Conservation (phyloP, 1,140 invertebrate genomes). For the Caenorhabditis tropicalis region DNA sequence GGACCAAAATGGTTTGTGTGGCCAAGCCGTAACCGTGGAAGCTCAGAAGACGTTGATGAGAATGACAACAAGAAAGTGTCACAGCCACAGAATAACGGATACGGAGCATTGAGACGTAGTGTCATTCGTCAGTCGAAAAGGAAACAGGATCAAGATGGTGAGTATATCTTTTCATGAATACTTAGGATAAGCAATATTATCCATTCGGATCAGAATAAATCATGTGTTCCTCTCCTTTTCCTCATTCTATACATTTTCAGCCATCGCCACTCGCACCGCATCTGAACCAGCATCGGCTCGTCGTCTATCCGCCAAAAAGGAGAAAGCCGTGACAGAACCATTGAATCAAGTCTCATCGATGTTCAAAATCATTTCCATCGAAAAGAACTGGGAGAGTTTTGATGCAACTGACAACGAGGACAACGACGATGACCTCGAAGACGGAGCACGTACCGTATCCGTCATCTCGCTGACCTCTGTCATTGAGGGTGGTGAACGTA, state of each 20-base stretch:
- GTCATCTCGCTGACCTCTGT: conserved; percentile 12
- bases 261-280: conserved; percentile 32
- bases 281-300: conserved; percentile 52
- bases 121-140: conserved; percentile 42
- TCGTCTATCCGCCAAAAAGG: conserved; percentile 50
- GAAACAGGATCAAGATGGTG: conserved; percentile 39
- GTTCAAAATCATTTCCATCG: conserved; percentile 57
- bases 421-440: conserved; percentile 32
- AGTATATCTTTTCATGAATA: not conserved
- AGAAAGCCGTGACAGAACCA: conserved; percentile 48
- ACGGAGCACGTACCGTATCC: conserved; percentile 8
- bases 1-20: conserved; percentile 56
- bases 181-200: too few species aligned
- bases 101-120: conserved; percentile 46
- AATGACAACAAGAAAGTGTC: conserved; percentile 43
- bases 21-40: conserved; percentile 48
- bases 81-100: conserved; percentile 46
- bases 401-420: conserved; percentile 51
- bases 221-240: not conserved
- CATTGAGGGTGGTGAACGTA: conserved; percentile 36
- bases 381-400: conserved; percentile 55
- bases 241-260: not conserved
- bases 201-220: too few species aligned
- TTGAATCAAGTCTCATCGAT: conserved; percentile 25
- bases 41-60: conserved; percentile 49